A percentile compares a stretch with the other conserved stretches of the same genome.
phyloP scores from a whole-genome alignment of 2,797 vertebrate genomes.

The Leptatherina wallacei region DNA sequence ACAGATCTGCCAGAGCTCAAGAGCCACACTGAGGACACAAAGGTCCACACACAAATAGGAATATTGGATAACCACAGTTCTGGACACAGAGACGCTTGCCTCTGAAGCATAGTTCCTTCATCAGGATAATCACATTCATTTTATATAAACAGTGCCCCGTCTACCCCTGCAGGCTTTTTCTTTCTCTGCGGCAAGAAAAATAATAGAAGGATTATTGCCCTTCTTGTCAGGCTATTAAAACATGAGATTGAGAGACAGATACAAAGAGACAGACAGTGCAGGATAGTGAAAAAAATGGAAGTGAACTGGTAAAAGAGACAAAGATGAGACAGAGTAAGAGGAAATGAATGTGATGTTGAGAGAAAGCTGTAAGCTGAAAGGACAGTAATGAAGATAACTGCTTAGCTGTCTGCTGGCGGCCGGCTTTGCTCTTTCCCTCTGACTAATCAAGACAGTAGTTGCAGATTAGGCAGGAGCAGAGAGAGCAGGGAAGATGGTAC shows the following conservation, averaged over 20 bases:
- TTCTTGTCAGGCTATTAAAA: conserved; percentile 67
- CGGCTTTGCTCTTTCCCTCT: conserved; percentile 35
- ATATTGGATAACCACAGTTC: conserved; percentile 29
- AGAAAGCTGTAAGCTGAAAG: conserved; percentile 35
- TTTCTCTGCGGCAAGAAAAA: conserved; percentile 58
- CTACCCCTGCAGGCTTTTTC: conserved; percentile 31
- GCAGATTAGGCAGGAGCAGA: conserved; percentile 44
- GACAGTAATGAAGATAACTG: conserved; percentile 70
- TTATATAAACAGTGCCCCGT: conserved; percentile 55
- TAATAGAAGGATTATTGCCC: conserved; percentile 65
- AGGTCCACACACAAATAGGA: conserved; percentile 16
- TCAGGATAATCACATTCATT: conserved; percentile 69
- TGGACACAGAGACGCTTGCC: conserved; percentile 35
- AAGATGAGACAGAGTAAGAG: conserved; percentile 35
- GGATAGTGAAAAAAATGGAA: background rate
- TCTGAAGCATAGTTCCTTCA: conserved; percentile 30
- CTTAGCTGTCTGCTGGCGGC: conserved; percentile 33
- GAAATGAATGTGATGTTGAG: conserved; percentile 51
- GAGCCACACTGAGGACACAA: background rate
- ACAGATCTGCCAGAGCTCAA: conserved; percentile 12
- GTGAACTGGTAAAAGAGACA: conserved; percentile 23
- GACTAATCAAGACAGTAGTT: conserved; percentile 64
- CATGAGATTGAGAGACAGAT: conserved; percentile 57
- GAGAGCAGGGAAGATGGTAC: conserved; percentile 24
- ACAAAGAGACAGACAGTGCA: conserved; percentile 37